Evolutionary conservation across 37 sponge, comb jelly and placozoan genomes (phyloP).

Genomic region (Tethya wilhelma): DNA sequence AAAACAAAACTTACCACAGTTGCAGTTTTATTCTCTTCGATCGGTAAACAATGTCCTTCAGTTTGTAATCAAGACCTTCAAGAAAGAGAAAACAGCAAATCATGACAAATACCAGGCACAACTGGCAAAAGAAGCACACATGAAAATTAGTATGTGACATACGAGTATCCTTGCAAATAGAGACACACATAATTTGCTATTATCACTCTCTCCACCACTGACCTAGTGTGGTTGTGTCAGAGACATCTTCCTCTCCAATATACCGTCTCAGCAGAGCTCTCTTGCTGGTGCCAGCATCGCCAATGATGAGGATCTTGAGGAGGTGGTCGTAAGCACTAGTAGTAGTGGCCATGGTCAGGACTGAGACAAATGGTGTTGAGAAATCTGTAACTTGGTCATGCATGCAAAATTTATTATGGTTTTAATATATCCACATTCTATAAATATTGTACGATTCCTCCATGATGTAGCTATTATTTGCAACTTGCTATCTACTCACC

Average conservation of each 20-base stretch:
- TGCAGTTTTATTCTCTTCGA: conserved; percentile 66
- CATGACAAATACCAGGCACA: background rate
- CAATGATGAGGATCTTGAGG: conserved; percentile 68
- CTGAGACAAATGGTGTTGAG: too few relatives aligned
- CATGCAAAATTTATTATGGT: too few relatives aligned
- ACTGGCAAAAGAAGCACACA: too few relatives aligned
- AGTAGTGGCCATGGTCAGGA: too few relatives aligned
- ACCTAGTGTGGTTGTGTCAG: conserved; percentile 41
- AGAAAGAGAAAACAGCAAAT: background rate
- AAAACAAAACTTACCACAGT: conserved; percentile 58
- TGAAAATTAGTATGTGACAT: too few relatives aligned
- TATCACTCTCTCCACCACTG: background rate
- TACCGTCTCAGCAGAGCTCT: conserved; percentile 31
- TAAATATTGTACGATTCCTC: too few relatives aligned
- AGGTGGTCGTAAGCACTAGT: conserved; percentile 42
- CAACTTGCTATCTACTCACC: too few relatives aligned
- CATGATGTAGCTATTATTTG: too few relatives aligned
- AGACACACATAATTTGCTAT: background rate
- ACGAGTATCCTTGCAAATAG: too few relatives aligned
- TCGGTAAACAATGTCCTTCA: conserved; percentile 50
- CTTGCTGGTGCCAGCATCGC: conserved; percentile 66
- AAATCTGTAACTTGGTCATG: too few relatives aligned
- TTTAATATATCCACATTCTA: too few relatives aligned
- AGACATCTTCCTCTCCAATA: conserved; percentile 37
- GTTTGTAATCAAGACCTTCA: conserved; percentile 74